Evolutionary conservation across 1,140 invertebrate genomes (phyloP).

Genomic region (Laupala kohalensis): DNA sequence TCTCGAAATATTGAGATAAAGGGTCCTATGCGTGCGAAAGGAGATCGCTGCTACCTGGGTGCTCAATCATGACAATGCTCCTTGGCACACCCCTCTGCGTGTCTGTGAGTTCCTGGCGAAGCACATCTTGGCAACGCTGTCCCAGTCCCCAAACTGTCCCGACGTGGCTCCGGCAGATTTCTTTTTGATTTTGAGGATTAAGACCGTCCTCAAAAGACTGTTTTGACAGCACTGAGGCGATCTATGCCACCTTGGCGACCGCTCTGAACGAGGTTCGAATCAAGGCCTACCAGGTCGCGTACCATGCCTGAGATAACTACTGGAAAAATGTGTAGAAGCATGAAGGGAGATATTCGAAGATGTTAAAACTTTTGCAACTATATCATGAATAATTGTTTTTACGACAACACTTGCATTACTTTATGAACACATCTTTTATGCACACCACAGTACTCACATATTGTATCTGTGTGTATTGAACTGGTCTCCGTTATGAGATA

Average conservation of each 20-base stretch:
- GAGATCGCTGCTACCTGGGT: too few species aligned
- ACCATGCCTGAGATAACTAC: background rate
- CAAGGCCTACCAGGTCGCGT: conserved; percentile 4
- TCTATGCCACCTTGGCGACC: background rate
- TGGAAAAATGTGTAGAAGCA: conserved; percentile 11
- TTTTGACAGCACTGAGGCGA: conserved; percentile 4
- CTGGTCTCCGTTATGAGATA: too few species aligned
- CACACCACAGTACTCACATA: too few species aligned
- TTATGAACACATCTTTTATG: too few species aligned
- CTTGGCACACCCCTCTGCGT: background rate
- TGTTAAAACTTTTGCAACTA: background rate
- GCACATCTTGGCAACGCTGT: conserved; percentile 2
- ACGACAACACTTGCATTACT: conserved; percentile 1
- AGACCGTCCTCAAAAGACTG: background rate
- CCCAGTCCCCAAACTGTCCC: conserved; percentile 1
- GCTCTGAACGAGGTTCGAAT: background rate
- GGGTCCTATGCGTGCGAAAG: too few species aligned
- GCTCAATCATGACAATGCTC: background rate
- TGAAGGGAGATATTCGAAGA: too few species aligned
- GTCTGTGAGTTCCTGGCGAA: conserved; percentile 7
- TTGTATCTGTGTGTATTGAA: too few species aligned
- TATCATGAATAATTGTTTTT: background rate
- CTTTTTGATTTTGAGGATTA: conserved; percentile 5
- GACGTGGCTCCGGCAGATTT: conserved; percentile 1
- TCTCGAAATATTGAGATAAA: too few species aligned